Percentiles rank a stretch among this genome's conserved stretches.
Conservation (phyloP, 2,888 invertebrate genomes). For the Meghimatium bilineatum region DNA sequence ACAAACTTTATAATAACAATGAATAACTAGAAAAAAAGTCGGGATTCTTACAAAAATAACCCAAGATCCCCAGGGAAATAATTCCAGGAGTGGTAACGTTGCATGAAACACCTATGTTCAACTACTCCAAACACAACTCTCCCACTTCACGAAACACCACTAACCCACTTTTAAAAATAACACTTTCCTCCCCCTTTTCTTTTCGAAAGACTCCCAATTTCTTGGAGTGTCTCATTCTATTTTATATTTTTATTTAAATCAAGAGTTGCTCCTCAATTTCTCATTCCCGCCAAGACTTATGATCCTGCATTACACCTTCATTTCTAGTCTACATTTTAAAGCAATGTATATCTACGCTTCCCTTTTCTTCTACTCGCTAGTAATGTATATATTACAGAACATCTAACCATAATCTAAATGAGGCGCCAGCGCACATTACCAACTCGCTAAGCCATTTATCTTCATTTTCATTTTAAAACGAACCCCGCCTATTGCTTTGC, state of each 20-base stretch:
- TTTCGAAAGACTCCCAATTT: too few relatives aligned
- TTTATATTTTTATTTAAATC: background rate
- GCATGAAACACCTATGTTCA: too few relatives aligned
- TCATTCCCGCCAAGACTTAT: background rate
- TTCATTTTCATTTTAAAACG: conserved; percentile 16
- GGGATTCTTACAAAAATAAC: too few relatives aligned
- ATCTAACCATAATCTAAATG: conserved; percentile 10
- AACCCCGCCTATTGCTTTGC: background rate
- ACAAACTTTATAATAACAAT: too few relatives aligned
- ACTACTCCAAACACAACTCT: too few relatives aligned
- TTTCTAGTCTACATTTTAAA: conserved; percentile 11
- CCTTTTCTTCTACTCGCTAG: background rate
- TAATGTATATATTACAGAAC: conserved; percentile 35
- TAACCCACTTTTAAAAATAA: too few relatives aligned
- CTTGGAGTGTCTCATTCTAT: background rate
- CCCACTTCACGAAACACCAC: too few relatives aligned
- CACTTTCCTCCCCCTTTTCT: too few relatives aligned
- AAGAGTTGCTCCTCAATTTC: background rate
- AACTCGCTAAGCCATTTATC: conserved; percentile 15
- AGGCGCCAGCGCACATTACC: conserved; percentile 30
- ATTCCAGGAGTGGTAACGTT: too few relatives aligned
- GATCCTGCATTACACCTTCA: background rate
- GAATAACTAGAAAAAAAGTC: too few relatives aligned
- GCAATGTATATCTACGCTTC: conserved; percentile 12
- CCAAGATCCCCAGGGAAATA: too few relatives aligned